Evolutionary conservation across 2,888 invertebrate species (phyloP).

Genomic region (Macrophya annulata): DNA sequence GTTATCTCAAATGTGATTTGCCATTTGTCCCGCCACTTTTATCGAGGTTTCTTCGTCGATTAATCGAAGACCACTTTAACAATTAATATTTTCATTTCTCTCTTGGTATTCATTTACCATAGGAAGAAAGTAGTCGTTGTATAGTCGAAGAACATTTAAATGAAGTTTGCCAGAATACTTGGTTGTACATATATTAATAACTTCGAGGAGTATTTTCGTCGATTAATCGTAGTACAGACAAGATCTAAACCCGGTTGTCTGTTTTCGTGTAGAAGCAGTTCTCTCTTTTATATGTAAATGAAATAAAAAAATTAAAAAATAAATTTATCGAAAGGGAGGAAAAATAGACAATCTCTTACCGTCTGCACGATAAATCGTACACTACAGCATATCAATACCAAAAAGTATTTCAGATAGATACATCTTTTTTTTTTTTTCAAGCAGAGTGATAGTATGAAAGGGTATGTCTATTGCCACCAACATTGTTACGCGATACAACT

Average conservation of each 20-base stretch:
- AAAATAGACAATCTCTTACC: neutral
- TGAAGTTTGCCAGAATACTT: conserved; percentile 35
- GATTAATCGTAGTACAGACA: conserved; percentile 55
- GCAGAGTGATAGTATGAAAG: conserved; percentile 4
- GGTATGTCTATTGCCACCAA: conserved; percentile 35
- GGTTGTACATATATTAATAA: conserved; percentile 20
- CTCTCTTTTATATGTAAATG: neutral
- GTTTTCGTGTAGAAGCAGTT: neutral
- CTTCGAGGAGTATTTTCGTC: conserved; percentile 49
- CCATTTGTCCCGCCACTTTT: conserved; percentile 39
- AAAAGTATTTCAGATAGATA: conserved; percentile 50
- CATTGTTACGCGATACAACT: conserved; percentile 16
- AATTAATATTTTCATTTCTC: neutral
- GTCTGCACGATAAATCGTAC: conserved; percentile 14
- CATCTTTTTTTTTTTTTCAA: neutral
- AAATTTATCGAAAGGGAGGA: neutral
- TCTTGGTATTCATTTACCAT: neutral
- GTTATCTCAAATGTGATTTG: conserved; percentile 14
- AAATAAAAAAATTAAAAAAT: conserved; percentile 21
- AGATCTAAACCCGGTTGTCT: conserved; percentile 1
- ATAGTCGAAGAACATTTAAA: conserved; percentile 34
- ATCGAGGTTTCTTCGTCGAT: conserved; percentile 53
- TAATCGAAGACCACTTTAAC: conserved; percentile 60
- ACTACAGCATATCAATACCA: conserved; percentile 50
- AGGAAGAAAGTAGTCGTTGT: neutral